Percentiles rank a stretch among this genome's conserved stretches.
Evolutionary conservation across 2,113 vertebrate genomes (phyloP).

Genomic region (Saiga tatarica): DNA sequence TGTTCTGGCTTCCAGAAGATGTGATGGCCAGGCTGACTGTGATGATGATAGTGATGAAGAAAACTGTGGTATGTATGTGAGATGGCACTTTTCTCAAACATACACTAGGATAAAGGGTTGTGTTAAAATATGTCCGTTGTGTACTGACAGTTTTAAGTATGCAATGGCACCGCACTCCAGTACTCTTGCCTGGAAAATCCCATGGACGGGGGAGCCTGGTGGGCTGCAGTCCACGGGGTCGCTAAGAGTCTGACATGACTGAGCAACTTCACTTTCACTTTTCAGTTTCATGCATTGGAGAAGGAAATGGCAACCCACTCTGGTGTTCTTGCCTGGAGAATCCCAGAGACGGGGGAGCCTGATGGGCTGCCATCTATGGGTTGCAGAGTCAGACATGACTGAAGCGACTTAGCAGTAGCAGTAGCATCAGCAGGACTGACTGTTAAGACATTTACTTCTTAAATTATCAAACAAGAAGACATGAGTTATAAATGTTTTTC

Average conservation of each 20-base stretch:
- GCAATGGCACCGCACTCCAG: not conserved
- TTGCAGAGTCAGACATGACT: not conserved
- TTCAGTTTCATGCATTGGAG: too few relatives aligned
- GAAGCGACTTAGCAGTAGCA: not conserved
- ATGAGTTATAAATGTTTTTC: not conserved
- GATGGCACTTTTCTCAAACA: not conserved
- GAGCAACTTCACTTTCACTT: not conserved
- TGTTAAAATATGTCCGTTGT: not conserved
- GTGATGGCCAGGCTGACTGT: conserved; percentile 94
- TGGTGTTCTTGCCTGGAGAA: not conserved
- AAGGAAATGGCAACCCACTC: not conserved
- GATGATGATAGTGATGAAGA: conserved; percentile 97
- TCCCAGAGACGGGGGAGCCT: accelerated
- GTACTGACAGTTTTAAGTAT: not conserved
- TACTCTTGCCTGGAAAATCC: not conserved
- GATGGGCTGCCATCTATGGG: not conserved
- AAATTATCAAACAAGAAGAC: not conserved
- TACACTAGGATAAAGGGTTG: not conserved
- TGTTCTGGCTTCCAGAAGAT: conserved; percentile 91
- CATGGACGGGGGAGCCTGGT: too few relatives aligned
- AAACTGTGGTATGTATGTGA: conserved; percentile 89
- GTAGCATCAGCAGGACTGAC: not conserved
- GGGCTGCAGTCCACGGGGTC: not conserved
- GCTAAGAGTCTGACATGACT: not conserved
- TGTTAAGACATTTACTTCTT: not conserved